Conservation (phyloP, 1,140 invertebrate genomes). For the Bombus picipes region DNA sequence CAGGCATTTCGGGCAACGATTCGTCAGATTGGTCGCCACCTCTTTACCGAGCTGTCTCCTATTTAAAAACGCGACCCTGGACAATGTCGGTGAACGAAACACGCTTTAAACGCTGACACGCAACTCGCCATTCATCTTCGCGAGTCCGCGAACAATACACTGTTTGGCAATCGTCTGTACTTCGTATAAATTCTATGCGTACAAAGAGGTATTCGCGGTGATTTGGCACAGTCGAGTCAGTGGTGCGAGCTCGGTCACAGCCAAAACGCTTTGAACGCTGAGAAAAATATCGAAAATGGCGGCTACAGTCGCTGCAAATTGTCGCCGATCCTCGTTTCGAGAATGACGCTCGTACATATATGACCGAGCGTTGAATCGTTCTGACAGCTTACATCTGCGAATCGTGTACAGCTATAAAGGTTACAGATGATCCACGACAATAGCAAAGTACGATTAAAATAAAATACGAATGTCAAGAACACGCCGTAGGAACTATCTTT, state of each 20-base stretch:
- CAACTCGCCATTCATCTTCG: slow-evolving; percentile 8
- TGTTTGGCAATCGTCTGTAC: slow-evolving; percentile 5
- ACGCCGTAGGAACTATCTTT: no score
- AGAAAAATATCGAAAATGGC: slow-evolving; percentile 8
- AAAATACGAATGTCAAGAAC: no score
- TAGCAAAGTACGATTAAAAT: no score
- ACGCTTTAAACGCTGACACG: background rate
- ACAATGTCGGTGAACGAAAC: background rate
- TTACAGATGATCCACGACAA: no score
- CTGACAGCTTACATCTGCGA: no score
- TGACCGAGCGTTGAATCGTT: background rate
- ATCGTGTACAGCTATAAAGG: no score
- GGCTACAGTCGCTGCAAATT: background rate
- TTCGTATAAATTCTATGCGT: slow-evolving; percentile 16
- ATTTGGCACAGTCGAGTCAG: background rate
- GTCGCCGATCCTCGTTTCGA: no score
- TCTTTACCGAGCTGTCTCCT: background rate
- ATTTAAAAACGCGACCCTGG: slow-evolving; percentile 5
- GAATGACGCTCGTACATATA: slow-evolving; percentile 39
- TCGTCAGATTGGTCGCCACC: background rate
- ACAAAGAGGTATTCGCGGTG: background rate
- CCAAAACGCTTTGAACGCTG: no score
- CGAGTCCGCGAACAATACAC: background rate
- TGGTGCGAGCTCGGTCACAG: background rate
- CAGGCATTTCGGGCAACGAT: background rate